phyloP scores from a whole-genome alignment of 1,140 invertebrate genomes.

The Pemphigus obesinymphae region DNA sequence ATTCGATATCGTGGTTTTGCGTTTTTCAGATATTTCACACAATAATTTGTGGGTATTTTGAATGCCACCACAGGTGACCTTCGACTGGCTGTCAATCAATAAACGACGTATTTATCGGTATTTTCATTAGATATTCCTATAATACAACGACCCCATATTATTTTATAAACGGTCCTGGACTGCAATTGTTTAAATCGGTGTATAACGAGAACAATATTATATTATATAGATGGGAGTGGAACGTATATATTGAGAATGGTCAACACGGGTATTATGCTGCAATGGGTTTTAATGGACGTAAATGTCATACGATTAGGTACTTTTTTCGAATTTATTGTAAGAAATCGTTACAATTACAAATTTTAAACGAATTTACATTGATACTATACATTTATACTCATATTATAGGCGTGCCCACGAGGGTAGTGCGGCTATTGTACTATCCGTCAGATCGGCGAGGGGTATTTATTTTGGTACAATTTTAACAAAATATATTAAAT shows the following conservation, averaged over 20 bases:
- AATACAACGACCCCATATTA: background rate
- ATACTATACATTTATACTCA: no score
- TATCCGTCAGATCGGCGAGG: no score
- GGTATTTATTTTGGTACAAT: no score
- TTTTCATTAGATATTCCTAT: conserved; percentile 23
- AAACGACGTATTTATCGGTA: conserved; percentile 16
- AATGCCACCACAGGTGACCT: conserved; percentile 22
- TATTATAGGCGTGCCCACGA: no score
- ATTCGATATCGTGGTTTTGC: conserved; percentile 1
- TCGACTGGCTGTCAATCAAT: conserved; percentile 26
- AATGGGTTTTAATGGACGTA: background rate
- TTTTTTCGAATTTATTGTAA: background rate
- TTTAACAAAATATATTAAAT: no score
- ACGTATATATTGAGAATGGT: background rate
- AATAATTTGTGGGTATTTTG: conserved; percentile 7
- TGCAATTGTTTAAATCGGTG: conserved; percentile 13
- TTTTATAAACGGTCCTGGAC: conserved; percentile 2
- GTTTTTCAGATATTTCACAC: conserved; percentile 3
- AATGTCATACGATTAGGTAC: background rate
- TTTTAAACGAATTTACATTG: background rate
- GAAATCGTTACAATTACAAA: background rate
- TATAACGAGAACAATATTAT: background rate
- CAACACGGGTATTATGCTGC: background rate
- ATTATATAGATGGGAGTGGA: background rate
- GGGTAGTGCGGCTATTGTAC: no score